Conservation (phyloP, 2,888 invertebrate genomes). For the Eutolmus rufibarbis region DNA sequence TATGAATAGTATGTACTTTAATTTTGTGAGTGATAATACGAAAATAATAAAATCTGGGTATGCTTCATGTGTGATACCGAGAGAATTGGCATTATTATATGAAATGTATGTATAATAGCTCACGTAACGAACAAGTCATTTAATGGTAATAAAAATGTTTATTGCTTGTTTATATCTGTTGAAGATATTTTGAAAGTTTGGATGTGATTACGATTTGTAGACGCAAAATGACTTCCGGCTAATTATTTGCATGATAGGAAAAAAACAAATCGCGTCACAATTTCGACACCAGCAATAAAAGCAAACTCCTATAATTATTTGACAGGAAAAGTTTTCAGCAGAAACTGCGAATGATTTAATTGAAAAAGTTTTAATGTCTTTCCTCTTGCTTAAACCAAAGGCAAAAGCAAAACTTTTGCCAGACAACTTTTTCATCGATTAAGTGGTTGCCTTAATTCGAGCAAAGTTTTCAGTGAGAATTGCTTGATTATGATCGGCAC, state of each 20-base stretch:
- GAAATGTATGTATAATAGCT: too few species aligned
- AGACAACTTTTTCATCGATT: neutral
- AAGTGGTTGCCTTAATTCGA: neutral
- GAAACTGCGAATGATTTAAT: neutral
- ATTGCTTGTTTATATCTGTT: neutral
- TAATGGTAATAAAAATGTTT: neutral
- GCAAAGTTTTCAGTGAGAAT: neutral
- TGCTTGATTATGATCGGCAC: neutral
- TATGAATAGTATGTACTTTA: neutral
- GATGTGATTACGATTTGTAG: neutral
- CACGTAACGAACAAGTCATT: too few species aligned
- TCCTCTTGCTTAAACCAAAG: neutral
- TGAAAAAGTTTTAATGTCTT: neutral
- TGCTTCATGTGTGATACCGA: too few species aligned
- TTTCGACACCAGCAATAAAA: neutral
- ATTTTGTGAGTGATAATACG: neutral
- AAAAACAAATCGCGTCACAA: neutral
- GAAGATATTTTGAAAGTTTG: neutral
- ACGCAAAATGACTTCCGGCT: neutral
- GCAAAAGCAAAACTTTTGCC: neutral
- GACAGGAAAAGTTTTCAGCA: neutral
- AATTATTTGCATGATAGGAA: neutral
- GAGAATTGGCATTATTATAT: too few species aligned
- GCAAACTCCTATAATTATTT: neutral
- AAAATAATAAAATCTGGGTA: neutral